Percentiles rank a stretch among this genome's conserved stretches.
These are phyloP conservation scores for Procavia capensis DNA, from an alignment of 2,113 vertebrate genomes.

Conservation along the genomic window DNA sequence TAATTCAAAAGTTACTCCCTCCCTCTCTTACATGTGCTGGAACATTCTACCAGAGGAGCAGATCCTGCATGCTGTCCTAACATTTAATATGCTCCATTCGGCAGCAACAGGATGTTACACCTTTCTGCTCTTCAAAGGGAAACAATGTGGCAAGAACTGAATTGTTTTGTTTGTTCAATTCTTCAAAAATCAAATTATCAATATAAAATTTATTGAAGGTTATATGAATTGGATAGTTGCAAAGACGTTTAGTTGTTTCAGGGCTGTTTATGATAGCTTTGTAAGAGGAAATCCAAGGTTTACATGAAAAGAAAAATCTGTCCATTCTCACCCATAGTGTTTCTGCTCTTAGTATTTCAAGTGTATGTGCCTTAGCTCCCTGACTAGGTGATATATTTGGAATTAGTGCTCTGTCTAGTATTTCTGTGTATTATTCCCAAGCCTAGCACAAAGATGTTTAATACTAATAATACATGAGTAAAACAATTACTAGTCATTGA, in stretches of 20 bases:
- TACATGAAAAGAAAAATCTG: neutral
- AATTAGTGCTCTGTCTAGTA: neutral
- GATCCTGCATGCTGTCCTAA: neutral
- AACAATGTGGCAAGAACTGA: constrained; percentile 44
- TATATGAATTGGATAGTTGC: neutral
- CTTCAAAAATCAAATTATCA: constrained; percentile 23
- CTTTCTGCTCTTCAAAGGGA: constrained; percentile 53
- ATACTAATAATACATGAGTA: neutral
- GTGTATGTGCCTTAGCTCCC: neutral
- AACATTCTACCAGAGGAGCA: neutral
- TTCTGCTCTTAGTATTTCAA: constrained; percentile 27
- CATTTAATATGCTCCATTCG: constrained; percentile 67
- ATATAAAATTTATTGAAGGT: neutral
- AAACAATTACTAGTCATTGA: constrained; percentile 8
- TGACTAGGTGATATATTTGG: neutral
- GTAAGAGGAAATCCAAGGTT: neutral
- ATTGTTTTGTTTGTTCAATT: constrained; percentile 16
- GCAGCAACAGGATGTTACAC: constrained; percentile 39
- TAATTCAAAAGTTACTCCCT: neutral
- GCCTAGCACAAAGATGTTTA: neutral
- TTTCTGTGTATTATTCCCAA: neutral
- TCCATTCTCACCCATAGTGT: neutral
- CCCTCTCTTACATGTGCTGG: neutral
- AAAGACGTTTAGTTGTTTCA: constrained; percentile 14
- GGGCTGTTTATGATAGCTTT: neutral